Conservation (phyloP, 2,113 vertebrate genomes). For the Sapajus apella region DNA sequence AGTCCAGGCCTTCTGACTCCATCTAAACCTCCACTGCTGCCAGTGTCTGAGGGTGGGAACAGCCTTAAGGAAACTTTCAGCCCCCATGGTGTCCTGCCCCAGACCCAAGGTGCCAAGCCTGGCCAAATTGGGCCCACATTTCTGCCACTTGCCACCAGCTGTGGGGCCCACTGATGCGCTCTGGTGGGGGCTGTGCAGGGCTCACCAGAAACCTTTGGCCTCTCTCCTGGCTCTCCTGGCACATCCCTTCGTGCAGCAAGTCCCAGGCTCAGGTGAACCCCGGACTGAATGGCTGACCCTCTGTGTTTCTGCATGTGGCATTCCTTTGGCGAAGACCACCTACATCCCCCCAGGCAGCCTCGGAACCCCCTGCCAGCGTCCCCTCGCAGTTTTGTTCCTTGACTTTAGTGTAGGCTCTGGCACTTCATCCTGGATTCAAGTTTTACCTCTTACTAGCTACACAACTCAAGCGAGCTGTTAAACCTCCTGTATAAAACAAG, state of each 20-base stretch:
- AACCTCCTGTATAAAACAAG: not conserved
- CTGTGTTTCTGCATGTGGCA: not conserved
- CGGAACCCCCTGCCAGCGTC: not conserved
- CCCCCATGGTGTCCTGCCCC: too few relatives aligned
- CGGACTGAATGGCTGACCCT: not conserved
- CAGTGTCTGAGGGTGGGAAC: not conserved
- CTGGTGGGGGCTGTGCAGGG: not conserved
- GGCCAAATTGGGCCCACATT: not conserved
- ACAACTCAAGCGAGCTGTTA: not conserved
- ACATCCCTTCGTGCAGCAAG: not conserved
- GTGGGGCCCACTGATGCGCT: rapidly evolving
- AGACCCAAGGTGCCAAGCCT: not conserved
- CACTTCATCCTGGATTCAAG: not conserved
- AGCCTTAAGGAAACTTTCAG: not conserved
- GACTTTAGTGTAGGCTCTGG: not conserved
- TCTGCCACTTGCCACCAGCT: not conserved
- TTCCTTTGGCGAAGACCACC: not conserved
- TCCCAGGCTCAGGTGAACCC: not conserved
- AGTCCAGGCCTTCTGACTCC: not conserved
- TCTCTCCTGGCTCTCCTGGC: not conserved
- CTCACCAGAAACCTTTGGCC: not conserved
- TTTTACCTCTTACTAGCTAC: not conserved
- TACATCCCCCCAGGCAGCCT: not conserved
- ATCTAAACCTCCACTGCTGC: not conserved
- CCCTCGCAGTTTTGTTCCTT: not conserved